A percentile compares a stretch with the other conserved stretches of the same genome.
phyloP scores from a whole-genome alignment of 2,113 vertebrate genomes.

The Eudyptes chrysolophus region DNA sequence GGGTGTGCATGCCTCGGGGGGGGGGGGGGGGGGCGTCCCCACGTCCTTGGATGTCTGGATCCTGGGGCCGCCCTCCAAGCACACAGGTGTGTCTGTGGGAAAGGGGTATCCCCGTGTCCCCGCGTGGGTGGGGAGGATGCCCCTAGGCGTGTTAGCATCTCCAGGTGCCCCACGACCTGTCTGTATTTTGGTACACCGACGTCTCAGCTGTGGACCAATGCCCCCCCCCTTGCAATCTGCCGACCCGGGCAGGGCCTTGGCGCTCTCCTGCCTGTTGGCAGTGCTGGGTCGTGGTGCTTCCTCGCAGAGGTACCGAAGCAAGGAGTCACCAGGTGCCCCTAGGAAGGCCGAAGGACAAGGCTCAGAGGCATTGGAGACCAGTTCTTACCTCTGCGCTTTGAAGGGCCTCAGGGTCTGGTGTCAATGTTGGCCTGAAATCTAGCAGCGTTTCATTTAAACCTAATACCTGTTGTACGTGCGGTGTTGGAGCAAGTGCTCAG shows the following conservation, averaged over 20 bases:
- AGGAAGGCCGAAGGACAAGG: too few relatives aligned
- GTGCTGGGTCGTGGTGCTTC: neutral
- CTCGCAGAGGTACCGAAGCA: neutral
- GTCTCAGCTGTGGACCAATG: rapidly evolving
- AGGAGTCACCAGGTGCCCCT: neutral
- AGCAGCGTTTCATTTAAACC: rapidly evolving
- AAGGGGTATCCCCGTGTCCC: rapidly evolving
- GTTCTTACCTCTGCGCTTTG: neutral
- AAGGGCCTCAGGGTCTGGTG: neutral
- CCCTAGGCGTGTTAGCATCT: rapidly evolving
- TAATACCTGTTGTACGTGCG: rapidly evolving
- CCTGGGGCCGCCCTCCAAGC: neutral
- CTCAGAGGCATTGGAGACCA: neutral
- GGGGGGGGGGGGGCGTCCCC: neutral
- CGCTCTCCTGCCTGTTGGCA: neutral
- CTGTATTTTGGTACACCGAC: neutral
- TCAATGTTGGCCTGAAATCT: rapidly evolving
- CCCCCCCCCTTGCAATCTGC: neutral
- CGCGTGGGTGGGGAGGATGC: rapidly evolving
- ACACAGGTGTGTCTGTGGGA: rapidly evolving
- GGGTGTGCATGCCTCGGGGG: neutral
- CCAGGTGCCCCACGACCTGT: neutral
- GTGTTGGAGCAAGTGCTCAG: neutral
- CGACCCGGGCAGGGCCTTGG: rapidly evolving
- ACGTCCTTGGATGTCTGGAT: neutral